phyloP scores from a whole-genome alignment of 2,888 invertebrate species.

The Drosophila phalerata region DNA sequence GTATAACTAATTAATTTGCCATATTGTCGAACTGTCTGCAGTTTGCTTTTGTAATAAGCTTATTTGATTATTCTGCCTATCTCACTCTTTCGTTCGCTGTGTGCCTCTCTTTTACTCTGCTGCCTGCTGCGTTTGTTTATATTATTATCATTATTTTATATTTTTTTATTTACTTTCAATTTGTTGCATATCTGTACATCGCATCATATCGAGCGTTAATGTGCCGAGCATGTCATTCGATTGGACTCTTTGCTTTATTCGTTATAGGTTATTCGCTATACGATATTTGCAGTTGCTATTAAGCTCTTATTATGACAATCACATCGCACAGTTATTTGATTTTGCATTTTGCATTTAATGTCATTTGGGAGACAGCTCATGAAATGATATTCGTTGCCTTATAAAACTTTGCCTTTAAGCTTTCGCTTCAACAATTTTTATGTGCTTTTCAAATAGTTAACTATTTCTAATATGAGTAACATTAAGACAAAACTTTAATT shows the following conservation, averaged over 20 bases:
- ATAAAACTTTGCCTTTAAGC: conserved; percentile 21
- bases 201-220: conserved; percentile 67
- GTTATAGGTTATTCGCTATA: conserved; percentile 12
- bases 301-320: conserved; percentile 68
- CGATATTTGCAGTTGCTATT: conserved; percentile 63
- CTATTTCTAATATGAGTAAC: neutral
- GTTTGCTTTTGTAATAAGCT: conserved; percentile 64
- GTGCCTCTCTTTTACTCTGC: conserved; percentile 3
- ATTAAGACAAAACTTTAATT: conserved; percentile 9
- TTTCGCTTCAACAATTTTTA: conserved; percentile 69
- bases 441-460: conserved; percentile 23
- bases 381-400: conserved; percentile 26
- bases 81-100: conserved; percentile 5
- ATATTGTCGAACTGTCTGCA: conserved; percentile 58
- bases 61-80: conserved; percentile 28
- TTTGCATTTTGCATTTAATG: conserved; percentile 72
- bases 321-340: conserved; percentile 71
- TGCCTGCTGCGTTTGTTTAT: conserved; percentile 4
- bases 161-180: conserved; percentile 71
- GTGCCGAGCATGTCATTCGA: conserved; percentile 58
- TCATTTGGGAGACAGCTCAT: conserved; percentile 46
- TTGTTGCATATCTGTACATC: conserved; percentile 67
- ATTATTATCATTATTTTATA: too few species aligned
- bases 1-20: conserved; percentile 79
- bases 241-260: conserved; percentile 9